Base-by-base conservation (phyloP, 1,140 invertebrate species). In the Drosophila sulfurigaster region DNA sequence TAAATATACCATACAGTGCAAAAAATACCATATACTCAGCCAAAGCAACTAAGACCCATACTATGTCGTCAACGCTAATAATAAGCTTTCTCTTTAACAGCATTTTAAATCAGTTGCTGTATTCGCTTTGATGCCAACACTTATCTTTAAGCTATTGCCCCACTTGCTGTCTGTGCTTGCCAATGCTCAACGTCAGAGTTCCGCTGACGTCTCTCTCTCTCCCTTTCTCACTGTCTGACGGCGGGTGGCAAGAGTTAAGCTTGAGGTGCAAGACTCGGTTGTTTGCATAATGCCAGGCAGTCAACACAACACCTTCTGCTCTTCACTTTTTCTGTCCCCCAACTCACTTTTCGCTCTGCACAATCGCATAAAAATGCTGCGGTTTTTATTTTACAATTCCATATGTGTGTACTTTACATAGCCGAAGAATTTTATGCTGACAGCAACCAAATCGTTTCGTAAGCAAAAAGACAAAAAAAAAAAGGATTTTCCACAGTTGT, bases 331-430 rank as follows among this genome's bases (percentile, higher is more conserved):
- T 46, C 10, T 25, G 20, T 25, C 20, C 20, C 20, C 20, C 3
- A 25, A 25, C 20, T 25, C 20, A 25, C 20, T 25, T 25, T 25
- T 4, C 13, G 2, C 51, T 45, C 2, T n/a, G 51, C 25, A 41
- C 32, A 13, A 11, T 62, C 54, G 59, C 20, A 85, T 52, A 72
- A 71, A 67, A 78, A 76, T 79, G 69, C 83, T 79, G 82, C 80
- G 83, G 83, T 87, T 83, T 86, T 72, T 87, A 83, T 83, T 87
- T 87, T 71, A 66, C 83, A 87, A 88, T 87, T 87, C 79, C 83
- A 88, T 88, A 82, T 69, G 62, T 67, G 7, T 72, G 45, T 76
- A 51, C 56, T 75, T 60, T 70, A 65, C 78, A 63, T 71, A 81
- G 41, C 48, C 65, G 25, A 67, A 57, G 69, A 80, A 70, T 80